These are phyloP conservation scores for Oncorhynchus mykiss DNA, from an alignment of 2,113 vertebrate species.

Conservation along the genomic window DNA sequence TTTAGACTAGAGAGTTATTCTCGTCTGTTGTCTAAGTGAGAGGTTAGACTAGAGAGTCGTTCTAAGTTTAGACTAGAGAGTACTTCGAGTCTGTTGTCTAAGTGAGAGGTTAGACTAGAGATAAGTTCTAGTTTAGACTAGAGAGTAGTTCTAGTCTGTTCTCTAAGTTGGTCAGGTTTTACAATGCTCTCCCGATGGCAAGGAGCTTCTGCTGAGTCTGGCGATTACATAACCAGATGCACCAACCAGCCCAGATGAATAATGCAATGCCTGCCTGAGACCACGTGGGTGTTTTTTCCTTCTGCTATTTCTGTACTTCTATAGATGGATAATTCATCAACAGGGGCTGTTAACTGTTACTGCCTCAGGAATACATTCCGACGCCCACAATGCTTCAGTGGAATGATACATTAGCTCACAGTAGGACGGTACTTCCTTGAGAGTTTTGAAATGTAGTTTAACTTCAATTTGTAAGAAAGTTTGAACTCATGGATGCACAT, in stretches of 20 bases:
- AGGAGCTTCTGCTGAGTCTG: slow-evolving; percentile 44
- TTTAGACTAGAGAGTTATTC: too few species aligned
- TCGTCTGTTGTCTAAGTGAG: too few species aligned
- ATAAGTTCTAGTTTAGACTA: too few species aligned
- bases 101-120: too few species aligned
- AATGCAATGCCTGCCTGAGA: slow-evolving; percentile 44
- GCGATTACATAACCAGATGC: slow-evolving; percentile 55
- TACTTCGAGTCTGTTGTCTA: too few species aligned
- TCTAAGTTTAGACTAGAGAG: too few species aligned
- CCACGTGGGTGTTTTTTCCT: slow-evolving; percentile 51
- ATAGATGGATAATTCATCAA: slow-evolving; percentile 60
- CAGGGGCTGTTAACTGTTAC: slow-evolving; percentile 8
- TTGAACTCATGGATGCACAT: neutral
- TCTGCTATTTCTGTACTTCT: slow-evolving; percentile 1
- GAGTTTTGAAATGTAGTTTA: neutral
- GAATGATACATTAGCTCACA: neutral
- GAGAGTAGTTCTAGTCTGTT: neutral
- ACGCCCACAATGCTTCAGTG: neutral
- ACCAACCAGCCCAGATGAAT: slow-evolving; percentile 56
- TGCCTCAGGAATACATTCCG: neutral
- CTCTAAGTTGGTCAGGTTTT: slow-evolving; percentile 45
- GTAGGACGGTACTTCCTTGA: neutral
- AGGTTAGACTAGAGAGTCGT: too few species aligned
- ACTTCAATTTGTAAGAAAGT: neutral
- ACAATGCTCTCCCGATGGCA: slow-evolving; percentile 43